Evolutionary conservation across 2,888 invertebrate genomes (phyloP), one percentile per base, ranked within the genome.

Genomic region (Ochropacha duplaris): DNA sequence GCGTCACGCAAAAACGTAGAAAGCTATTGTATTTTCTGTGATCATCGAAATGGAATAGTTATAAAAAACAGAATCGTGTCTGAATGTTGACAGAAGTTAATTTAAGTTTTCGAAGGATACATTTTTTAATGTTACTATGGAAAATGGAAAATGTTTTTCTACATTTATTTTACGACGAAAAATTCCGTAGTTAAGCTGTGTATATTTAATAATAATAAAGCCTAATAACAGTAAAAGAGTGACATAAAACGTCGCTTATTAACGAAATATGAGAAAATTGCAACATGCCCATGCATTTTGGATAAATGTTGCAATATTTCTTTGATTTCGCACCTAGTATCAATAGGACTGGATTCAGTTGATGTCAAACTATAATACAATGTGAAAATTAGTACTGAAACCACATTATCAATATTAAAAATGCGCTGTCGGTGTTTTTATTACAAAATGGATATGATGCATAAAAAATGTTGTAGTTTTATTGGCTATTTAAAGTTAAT

Each of bases 321-420:
- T 74, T 69, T 71, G 62, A 61, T 70, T 71, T 75, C 72, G 78
- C 68, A 57, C 55, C 83, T 89, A 90, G 90, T 83, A 73, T 82
- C 92, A 90, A 92, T 92, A 92, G 90, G 78, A 87, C 86, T 81
- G 91, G 91, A 74, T 92, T 92, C 71, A 77, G 86, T 92, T 92
- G 57, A 74, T 71, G 71, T 77, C 68, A 66, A 65, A 34, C n/a
- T 65, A 68, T 63, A 68, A 69, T 59, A 60, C 39, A 54, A 49
- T 56, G 69, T 72, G 72, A 72, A 66, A 60, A 56, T 64, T 71
- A 76, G 71, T 59, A 60, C 62, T 66, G 69, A n/a, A 67, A 67
- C 74, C 69, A 74, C 71, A 72, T 72, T 75, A 60, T 65, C 62
- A 58, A 52, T 59, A 52, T 60, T 62, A 64, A 65, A 64, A 77